Conservation (phyloP, 2,888 invertebrate species). For the Clostera curtula region DNA sequence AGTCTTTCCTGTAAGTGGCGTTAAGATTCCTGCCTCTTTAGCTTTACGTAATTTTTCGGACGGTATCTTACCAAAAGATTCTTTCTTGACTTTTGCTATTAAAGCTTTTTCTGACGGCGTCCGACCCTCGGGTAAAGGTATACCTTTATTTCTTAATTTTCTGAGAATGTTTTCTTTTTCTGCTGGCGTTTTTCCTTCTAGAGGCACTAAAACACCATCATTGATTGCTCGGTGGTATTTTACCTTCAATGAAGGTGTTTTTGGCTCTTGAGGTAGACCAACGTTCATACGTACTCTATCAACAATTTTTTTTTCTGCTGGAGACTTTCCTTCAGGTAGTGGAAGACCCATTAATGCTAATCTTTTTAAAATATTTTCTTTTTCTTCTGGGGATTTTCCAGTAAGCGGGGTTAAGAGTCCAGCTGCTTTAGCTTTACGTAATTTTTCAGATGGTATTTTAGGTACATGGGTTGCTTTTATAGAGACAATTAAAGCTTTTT, state of each 20-base stretch:
- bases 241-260: conserved; percentile 11
- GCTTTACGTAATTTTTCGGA: conserved; percentile 3
- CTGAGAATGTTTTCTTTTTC: conserved; percentile 22
- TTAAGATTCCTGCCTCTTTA: conserved; percentile 4
- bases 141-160: conserved; percentile 15
- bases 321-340: conserved; percentile 16
- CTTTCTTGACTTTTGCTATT: conserved; percentile 4
- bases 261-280: conserved; percentile 16
- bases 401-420: conserved; percentile 18
- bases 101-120: conserved; percentile 14
- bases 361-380: conserved; percentile 22
- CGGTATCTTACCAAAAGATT: neutral
- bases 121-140: conserved; percentile 13
- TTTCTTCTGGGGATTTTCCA: conserved; percentile 22
- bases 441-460: conserved; percentile 20
- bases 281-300: conserved; percentile 5
- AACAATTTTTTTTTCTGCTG: conserved; percentile 13
- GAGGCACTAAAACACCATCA: conserved; percentile 13
- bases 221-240: conserved; percentile 17
- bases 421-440: conserved; percentile 20
- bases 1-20: conserved; percentile 22
- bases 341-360: conserved; percentile 8
- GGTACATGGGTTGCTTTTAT: conserved; percentile 14
- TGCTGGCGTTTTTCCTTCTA: conserved; percentile 19
- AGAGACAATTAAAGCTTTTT: conserved; percentile 16